Evolutionary conservation across 2,888 invertebrate species (phyloP), one percentile per base, ranked within the genome.

Genomic region (Eilema sororculum): DNA sequence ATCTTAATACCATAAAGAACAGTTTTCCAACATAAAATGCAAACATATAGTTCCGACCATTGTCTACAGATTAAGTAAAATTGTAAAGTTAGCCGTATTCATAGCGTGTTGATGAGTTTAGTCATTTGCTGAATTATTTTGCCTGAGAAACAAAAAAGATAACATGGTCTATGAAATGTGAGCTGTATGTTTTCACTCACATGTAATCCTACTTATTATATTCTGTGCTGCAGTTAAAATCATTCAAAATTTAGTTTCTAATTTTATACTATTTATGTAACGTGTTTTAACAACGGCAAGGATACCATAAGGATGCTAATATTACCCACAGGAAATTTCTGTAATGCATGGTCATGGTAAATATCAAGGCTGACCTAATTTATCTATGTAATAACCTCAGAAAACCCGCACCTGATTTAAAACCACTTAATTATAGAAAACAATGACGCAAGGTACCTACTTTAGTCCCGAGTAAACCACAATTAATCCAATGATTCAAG

Each of bases 331-430:
- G 58, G 58, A 58, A 25, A 60, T 33, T 30, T 10, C 5, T 46
- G 20, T 20, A 20, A 20, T 46, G 6, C 20, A 46, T 20, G 20
- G 20, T 8, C 12, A 46, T n/a, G 8, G 52, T 52, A n/a, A 52
- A n/a, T n/a, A 9, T n/a, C 52, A 2, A 25, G 22, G 5, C 8
- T 28, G 46, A 20, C 13, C 46, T 64, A 28, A 24, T 13, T 8
- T 16, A 58, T 58, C 58, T 65, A 16, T 6, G 52, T 52, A 46
- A 16, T 56, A 56, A 56, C 22, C n/a, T 52, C 22, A 30, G 13
- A 67, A 65, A 65, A 58, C 30, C 65, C 56, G 5, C 33, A n/a
- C 6, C 8, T 30, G 56, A n/a, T 60, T 30, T n/a, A 33, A 60
- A 9, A 28, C n/a, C 33, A 60, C 28, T 28, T 30, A 60, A 30